phyloP scores from a whole-genome alignment of 2,797 vertebrate species.

The Anguilla anguilla region DNA sequence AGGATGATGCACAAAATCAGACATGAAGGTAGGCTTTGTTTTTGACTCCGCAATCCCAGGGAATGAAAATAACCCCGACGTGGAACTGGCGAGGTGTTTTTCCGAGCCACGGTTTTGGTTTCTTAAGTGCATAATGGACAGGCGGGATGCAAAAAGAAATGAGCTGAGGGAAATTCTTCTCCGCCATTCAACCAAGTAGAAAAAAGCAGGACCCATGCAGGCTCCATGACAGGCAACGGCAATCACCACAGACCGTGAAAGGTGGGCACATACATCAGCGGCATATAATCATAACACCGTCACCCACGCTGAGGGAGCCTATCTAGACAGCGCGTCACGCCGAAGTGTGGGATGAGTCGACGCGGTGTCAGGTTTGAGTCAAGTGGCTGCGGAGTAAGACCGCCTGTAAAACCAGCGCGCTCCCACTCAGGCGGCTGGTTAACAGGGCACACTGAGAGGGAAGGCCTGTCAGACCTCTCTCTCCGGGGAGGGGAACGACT shows the following conservation, averaged over 20 bases:
- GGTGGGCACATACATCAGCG: constrained; percentile 58
- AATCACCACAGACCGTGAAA: constrained; percentile 50
- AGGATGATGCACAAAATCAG: not conserved
- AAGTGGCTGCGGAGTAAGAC: constrained; percentile 53
- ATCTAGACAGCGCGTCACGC: constrained; percentile 55
- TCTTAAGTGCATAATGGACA: constrained; percentile 38
- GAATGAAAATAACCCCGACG: not conserved
- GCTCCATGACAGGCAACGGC: constrained; percentile 57
- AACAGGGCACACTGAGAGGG: constrained; percentile 11
- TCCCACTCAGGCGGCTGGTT: not conserved
- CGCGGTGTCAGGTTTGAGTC: constrained; percentile 54
- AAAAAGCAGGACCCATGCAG: constrained; percentile 51
- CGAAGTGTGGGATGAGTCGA: constrained; percentile 53
- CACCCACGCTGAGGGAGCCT: constrained; percentile 64
- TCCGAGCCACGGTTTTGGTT: constrained; percentile 46
- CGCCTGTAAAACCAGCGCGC: constrained; percentile 40
- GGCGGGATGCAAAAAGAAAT: constrained; percentile 49
- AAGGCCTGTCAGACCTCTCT: constrained; percentile 57
- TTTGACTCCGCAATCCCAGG: not conserved
- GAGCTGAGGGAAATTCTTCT: constrained; percentile 51
- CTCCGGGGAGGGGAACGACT: constrained; percentile 53
- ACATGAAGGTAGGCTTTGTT: not conserved
- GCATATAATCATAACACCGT: constrained; percentile 55
- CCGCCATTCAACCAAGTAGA: constrained; percentile 47
- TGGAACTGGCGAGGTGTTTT: not conserved